Percentiles rank a stretch among this genome's conserved stretches.
phyloP scores from a whole-genome alignment of 2,113 vertebrate genomes.

The Setophaga petechia region DNA sequence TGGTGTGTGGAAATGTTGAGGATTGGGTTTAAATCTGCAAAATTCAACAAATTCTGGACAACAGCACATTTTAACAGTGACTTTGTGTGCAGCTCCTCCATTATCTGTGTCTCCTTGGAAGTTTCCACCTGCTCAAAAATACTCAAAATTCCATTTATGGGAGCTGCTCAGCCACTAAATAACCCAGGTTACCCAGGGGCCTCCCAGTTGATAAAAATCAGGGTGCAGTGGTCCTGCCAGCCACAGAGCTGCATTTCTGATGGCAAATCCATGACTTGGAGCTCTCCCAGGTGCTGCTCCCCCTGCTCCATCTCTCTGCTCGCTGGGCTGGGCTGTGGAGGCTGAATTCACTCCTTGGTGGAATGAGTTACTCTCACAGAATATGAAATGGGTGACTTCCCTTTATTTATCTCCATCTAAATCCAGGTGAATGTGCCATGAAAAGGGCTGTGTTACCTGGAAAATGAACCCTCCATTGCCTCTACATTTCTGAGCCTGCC shows the following conservation, averaged over 20 bases:
- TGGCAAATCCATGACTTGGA: neutral
- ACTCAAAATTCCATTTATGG: neutral
- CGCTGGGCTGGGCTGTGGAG: neutral
- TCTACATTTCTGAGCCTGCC: neutral
- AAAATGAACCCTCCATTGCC: neutral
- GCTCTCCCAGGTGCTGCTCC: neutral
- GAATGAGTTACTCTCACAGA: neutral
- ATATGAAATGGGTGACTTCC: neutral
- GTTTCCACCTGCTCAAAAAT: neutral
- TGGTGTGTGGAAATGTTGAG: neutral
- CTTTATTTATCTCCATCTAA: neutral
- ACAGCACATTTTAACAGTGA: neutral
- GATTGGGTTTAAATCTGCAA: neutral
- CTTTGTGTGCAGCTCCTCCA: neutral
- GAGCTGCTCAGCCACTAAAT: neutral
- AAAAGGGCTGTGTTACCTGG: neutral
- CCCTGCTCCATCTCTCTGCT: neutral
- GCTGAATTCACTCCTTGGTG: neutral
- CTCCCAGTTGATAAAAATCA: constrained; percentile 8
- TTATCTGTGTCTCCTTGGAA: accelerated
- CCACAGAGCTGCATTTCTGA: neutral
- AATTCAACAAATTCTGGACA: neutral
- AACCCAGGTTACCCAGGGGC: neutral
- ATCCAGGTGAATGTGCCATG: neutral
- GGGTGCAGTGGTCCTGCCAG: neutral